Evolutionary conservation across 2,888 invertebrate species (phyloP).

Genomic region (Cerceris ruficornis): DNA sequence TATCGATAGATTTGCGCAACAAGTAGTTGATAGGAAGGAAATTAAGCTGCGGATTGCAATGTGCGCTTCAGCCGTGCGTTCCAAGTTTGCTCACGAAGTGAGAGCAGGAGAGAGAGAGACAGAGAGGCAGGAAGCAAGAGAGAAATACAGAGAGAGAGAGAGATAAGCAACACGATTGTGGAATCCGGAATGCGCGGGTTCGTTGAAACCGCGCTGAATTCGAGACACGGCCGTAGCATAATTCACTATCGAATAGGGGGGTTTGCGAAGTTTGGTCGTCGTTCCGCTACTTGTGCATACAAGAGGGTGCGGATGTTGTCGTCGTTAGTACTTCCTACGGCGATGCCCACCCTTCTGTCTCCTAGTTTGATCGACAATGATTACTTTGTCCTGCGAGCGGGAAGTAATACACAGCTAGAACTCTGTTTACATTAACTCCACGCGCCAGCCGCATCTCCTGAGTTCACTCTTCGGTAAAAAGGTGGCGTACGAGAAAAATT

Average conservation of each 20-base stretch:
- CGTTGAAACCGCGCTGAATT: constrained; percentile 28
- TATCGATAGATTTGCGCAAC: constrained; percentile 38
- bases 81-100: constrained; percentile 21
- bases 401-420: constrained; percentile 60
- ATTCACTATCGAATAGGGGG: constrained; percentile 51
- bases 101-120: not conserved
- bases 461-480: not conserved
- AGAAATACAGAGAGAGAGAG: too few species aligned
- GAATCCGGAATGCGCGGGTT: constrained; percentile 25
- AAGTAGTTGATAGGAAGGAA: constrained; percentile 42
- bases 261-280: constrained; percentile 11
- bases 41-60: constrained; percentile 37
- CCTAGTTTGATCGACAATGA: not conserved
- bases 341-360: not conserved
- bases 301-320: not conserved
- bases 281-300: constrained; percentile 15
- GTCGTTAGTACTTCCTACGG: not conserved
- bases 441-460: constrained; percentile 10
- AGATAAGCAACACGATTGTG: constrained; percentile 12
- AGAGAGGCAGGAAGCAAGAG: too few species aligned
- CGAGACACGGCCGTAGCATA: constrained; percentile 57
- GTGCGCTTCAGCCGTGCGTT: constrained; percentile 36
- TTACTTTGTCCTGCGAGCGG: constrained; percentile 50
- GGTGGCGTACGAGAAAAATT: not conserved
- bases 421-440: constrained; percentile 64